Conservation (phyloP, 2,888 invertebrate genomes). For the Notocelia uddmanniana region DNA sequence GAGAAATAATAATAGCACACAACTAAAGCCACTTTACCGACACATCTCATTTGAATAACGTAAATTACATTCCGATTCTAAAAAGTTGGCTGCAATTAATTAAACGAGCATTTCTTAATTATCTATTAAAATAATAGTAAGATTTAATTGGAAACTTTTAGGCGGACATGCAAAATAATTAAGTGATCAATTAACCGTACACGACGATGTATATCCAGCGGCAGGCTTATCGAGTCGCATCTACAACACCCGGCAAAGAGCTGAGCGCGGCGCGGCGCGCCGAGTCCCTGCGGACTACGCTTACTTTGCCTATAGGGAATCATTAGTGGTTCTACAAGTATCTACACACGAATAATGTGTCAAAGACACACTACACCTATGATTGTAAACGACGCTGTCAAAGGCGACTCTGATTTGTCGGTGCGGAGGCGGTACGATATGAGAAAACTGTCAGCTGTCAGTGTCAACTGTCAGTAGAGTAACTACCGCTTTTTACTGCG, state of each 20-base stretch:
- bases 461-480: no score
- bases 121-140: slow-evolving; percentile 81
- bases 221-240: slow-evolving; percentile 67
- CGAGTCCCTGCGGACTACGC: slow-evolving; percentile 7
- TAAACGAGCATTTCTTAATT: slow-evolving; percentile 80
- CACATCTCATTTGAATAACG: slow-evolving; percentile 82
- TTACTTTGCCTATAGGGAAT: slow-evolving; percentile 16
- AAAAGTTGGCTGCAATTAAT: slow-evolving; percentile 78
- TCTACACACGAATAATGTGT: background rate
- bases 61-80: slow-evolving; percentile 77
- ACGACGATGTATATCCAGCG: slow-evolving; percentile 70
- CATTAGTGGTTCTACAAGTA: background rate
- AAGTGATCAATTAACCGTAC: slow-evolving; percentile 82
- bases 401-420: no score
- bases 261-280: slow-evolving; percentile 50
- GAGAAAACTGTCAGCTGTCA: no score
- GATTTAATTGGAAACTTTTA: slow-evolving; percentile 80
- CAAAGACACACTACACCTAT: no score
- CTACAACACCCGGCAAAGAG: slow-evolving; percentile 67
- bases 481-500: no score
- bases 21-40: slow-evolving; percentile 76
- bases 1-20: slow-evolving; percentile 83
- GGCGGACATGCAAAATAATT: slow-evolving; percentile 81
- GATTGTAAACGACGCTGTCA: no score
- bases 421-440: no score